phyloP scores from a whole-genome alignment of 1,140 invertebrate species.

The Cydia fagiglandana region DNA sequence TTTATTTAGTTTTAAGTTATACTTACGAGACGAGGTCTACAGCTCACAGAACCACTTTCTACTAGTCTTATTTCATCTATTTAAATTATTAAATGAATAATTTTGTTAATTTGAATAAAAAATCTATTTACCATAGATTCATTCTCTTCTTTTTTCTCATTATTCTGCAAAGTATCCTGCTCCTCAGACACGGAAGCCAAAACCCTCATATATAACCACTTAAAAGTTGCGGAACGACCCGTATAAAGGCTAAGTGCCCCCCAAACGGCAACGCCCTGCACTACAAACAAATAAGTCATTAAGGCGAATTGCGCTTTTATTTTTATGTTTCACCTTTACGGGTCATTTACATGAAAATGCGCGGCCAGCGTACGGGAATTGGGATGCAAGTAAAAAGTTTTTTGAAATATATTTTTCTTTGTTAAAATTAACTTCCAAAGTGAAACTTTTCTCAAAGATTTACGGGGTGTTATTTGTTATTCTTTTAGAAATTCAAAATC shows the following conservation, averaged over 20 bases:
- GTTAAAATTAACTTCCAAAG: neutral
- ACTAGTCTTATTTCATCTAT: too few relatives aligned
- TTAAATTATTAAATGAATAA: too few relatives aligned
- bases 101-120: too few relatives aligned
- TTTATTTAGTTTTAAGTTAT: too few relatives aligned
- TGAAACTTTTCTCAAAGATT: neutral
- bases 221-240: conserved; percentile 21
- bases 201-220: conserved; percentile 24
- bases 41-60: too few relatives aligned
- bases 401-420: conserved; percentile 1
- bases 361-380: neutral
- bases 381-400: neutral
- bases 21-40: too few relatives aligned
- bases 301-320: conserved; percentile 28
- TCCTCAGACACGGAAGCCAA: too few relatives aligned
- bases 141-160: too few relatives aligned
- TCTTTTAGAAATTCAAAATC: too few relatives aligned
- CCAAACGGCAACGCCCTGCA: conserved; percentile 21
- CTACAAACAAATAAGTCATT: conserved; percentile 32
- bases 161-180: too few relatives aligned
- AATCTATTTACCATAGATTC: too few relatives aligned
- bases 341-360: conserved; percentile 16
- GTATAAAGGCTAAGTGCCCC: conserved; percentile 25
- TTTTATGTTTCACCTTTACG: conserved; percentile 28
- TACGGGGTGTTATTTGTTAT: neutral